These are phyloP conservation scores for Megaceryle torquata DNA, from an alignment of 2,113 vertebrate species.

Conservation along the genomic window DNA sequence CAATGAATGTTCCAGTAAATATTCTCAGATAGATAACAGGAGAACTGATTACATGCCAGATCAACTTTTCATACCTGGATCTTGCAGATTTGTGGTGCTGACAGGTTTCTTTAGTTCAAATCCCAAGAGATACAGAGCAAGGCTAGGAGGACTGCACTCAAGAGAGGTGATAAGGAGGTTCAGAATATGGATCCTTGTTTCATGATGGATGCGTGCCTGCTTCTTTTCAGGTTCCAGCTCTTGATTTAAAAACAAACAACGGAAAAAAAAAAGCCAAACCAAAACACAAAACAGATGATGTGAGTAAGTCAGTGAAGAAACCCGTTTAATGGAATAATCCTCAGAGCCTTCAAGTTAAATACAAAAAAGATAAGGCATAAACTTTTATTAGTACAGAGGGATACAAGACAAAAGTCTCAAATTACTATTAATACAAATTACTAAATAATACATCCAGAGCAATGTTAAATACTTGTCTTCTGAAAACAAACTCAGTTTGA, in stretches of 20 bases:
- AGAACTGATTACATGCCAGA: neutral
- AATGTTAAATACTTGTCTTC: neutral
- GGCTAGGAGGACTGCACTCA: slow-evolving; percentile 89
- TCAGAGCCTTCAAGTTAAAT: neutral
- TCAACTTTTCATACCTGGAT: slow-evolving; percentile 80
- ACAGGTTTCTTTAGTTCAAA: slow-evolving; percentile 96
- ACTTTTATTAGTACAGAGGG: neutral
- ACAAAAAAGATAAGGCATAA: neutral
- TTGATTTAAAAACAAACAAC: slow-evolving; percentile 2
- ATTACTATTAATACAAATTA: neutral
- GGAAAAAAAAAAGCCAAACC: neutral
- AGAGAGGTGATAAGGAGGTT: slow-evolving; percentile 95
- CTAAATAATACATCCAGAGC: neutral
- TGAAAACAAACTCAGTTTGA: neutral
- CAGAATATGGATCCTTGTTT: slow-evolving; percentile 94
- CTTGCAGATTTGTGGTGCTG: slow-evolving; percentile 92
- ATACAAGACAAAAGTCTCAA: neutral
- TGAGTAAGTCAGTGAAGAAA: neutral
- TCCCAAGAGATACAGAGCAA: slow-evolving; percentile 92
- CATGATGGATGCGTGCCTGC: slow-evolving; percentile 82
- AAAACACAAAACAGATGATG: neutral
- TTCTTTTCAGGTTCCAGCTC: slow-evolving; percentile 81
- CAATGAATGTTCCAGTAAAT: neutral
- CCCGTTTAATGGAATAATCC: neutral
- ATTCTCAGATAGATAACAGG: neutral